phyloP scores from a whole-genome alignment of 1,140 invertebrate genomes.

The Drosophila sp. region DNA sequence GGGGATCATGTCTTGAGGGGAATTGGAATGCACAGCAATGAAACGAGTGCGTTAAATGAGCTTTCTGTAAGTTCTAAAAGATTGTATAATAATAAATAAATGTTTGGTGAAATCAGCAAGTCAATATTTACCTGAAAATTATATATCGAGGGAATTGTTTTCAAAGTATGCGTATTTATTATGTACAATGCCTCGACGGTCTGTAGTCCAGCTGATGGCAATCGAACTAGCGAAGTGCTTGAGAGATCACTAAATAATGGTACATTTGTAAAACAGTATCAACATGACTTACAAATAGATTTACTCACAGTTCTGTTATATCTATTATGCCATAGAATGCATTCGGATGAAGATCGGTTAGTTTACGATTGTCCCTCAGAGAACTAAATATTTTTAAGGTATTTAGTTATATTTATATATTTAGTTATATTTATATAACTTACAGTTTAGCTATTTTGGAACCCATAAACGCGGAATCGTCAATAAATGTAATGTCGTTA shows the following conservation, averaged over 20 bases:
- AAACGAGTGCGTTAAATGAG: constrained; percentile 93
- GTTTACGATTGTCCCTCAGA: constrained; percentile 88
- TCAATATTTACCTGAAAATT: constrained; percentile 88
- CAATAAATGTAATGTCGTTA: constrained; percentile 87
- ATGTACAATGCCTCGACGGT: constrained; percentile 90
- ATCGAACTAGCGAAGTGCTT: constrained; percentile 88
- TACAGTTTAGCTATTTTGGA: constrained; percentile 89
- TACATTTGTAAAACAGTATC: background rate
- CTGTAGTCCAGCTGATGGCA: constrained; percentile 90
- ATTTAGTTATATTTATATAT: background rate
- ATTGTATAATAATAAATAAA: background rate
- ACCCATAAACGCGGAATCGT: constrained; percentile 88
- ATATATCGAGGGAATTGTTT: constrained; percentile 93
- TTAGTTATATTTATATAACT: constrained; percentile 75
- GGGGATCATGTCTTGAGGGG: constrained; percentile 91
- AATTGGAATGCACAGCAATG: constrained; percentile 96
- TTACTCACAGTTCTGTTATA: constrained; percentile 87
- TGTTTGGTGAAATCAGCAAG: background rate
- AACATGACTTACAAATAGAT: background rate
- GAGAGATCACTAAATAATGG: constrained; percentile 88
- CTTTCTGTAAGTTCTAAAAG: constrained; percentile 85
- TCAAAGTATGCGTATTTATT: constrained; percentile 89
- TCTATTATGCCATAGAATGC: constrained; percentile 88
- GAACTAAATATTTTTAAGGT: no score
- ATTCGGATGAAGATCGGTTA: constrained; percentile 87